Base-by-base conservation (phyloP, 2,797 vertebrate species). In the Delichon dasypus region DNA sequence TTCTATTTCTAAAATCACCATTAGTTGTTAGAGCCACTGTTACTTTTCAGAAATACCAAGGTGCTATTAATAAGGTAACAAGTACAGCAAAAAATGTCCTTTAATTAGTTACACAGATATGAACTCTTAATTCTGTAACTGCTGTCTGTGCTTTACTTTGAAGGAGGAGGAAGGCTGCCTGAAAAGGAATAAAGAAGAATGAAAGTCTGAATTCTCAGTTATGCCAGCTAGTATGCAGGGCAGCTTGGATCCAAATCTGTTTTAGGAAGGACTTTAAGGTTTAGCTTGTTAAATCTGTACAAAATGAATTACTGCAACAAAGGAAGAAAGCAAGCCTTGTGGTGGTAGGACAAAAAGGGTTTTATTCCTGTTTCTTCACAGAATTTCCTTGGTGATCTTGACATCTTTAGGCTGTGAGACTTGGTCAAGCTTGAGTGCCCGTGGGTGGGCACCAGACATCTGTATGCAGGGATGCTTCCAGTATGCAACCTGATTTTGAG, bases 261-360 rank as follows among this genome's bases (percentile, higher is more conserved):
- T 92, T 92, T 96, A 81, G 79, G 88, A 88, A 91, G 40, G 55
- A 90, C 64, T 91, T 95, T 62, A 86, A 79, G 80, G 91, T 95
- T 95, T 91, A 91, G 48, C 60, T 84, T 88, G 83, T 76, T 95
- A 94, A 96, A 81, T 91, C 85, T 93, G 70, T 67, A 85, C 71
- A 38, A 93, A 94, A 84, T 51, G 9, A 89, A 84, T 94, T 94
- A 71, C 60, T 93, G 70, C 27, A 70, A 86, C 67, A 86, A 86
- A 78, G 27, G 64, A 96, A 97, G 91, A 92, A 97, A 95, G 95
- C 53, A 86, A 86, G 82, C 80, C 73, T 97, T 96, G 94, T 96
- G 62, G 60, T 53, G 47, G 62, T 40, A 60, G 85, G 77, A 96
- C 93, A 95, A 91, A 82, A 91, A 90, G 64, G 53, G 80, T 12